These are phyloP conservation scores for Sthenelais limicola DNA, from an alignment of 2,888 invertebrate species.

Conservation along the genomic window DNA sequence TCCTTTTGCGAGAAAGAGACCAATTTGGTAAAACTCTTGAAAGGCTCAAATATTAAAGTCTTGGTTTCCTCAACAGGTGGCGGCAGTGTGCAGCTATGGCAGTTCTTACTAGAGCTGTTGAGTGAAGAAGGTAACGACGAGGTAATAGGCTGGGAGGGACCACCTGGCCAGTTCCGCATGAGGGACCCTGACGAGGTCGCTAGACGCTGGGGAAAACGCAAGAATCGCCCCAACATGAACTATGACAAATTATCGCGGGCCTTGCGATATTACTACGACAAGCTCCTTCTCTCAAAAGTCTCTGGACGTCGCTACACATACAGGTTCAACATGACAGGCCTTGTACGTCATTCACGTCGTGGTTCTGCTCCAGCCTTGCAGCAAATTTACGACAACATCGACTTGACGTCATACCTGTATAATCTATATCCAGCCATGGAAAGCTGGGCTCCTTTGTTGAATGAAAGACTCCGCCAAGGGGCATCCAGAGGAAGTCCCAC, in stretches of 20 bases:
- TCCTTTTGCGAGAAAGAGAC: too few relatives aligned
- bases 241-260: conserved; percentile 93
- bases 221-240: conserved; percentile 98
- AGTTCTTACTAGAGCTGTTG: conserved; percentile 38
- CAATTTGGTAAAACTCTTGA: too few relatives aligned
- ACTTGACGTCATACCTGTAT: conserved; percentile 15
- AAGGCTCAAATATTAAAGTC: neutral
- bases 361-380: conserved; percentile 15
- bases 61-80: conserved; percentile 15
- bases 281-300: conserved; percentile 67
- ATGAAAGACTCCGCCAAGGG: too few relatives aligned
- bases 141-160: conserved; percentile 96
- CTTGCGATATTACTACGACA: conserved; percentile 72
- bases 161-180: conserved; percentile 95
- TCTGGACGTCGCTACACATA: conserved; percentile 53
- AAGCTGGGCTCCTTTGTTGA: too few relatives aligned
- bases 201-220: conserved; percentile 93
- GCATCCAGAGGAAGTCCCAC: too few relatives aligned
- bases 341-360: conserved; percentile 45
- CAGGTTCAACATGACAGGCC: conserved; percentile 51
- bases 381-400: conserved; percentile 31
- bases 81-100: conserved; percentile 41
- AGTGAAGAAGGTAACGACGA: conserved; percentile 79
- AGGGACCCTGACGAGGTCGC: conserved; percentile 97
- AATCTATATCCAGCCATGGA: conserved; percentile 16